Percentiles rank a stretch among this genome's conserved stretches.
Evolutionary conservation across 1,140 invertebrate genomes (phyloP).

Genomic region (Piezodorus guildinii): DNA sequence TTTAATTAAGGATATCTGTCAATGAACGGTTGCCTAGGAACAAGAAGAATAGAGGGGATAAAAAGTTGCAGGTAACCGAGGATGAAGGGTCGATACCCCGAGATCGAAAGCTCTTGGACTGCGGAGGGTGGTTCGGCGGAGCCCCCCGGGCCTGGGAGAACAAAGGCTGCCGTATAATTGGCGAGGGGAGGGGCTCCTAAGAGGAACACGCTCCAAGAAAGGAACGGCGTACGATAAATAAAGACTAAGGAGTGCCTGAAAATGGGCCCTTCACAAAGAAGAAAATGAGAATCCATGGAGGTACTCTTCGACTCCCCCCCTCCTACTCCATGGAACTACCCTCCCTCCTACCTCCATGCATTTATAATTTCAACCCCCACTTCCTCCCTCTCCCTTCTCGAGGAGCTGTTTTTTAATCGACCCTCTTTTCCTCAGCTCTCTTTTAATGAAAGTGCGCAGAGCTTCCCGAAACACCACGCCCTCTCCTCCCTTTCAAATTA

Average conservation of each 20-base stretch:
- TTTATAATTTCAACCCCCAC: constrained; percentile 17
- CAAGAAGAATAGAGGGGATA: too few relatives aligned
- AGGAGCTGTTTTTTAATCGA: constrained; percentile 19
- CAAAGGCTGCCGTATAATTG: too few relatives aligned
- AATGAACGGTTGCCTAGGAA: too few relatives aligned
- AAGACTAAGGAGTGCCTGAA: too few relatives aligned
- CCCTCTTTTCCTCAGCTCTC: not conserved
- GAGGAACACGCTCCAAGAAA: not conserved
- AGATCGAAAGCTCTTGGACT: too few relatives aligned
- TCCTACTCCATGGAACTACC: not conserved
- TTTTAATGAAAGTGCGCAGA: constrained; percentile 5
- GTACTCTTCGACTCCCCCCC: constrained; percentile 1
- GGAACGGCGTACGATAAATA: too few relatives aligned
- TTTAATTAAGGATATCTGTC: too few relatives aligned
- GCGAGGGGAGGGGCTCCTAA: too few relatives aligned
- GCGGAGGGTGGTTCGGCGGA: too few relatives aligned
- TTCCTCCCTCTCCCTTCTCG: not conserved
- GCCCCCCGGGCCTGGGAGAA: too few relatives aligned
- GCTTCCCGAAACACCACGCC: not conserved
- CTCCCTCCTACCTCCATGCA: constrained; percentile 17
- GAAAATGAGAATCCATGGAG: constrained; percentile 15
- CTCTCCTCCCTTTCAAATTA: constrained; percentile 7
- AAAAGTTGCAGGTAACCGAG: too few relatives aligned
- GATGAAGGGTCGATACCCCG: too few relatives aligned
- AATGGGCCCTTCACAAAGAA: constrained; percentile 3